These are phyloP conservation scores for Muschampia plurimacula DNA, from an alignment of 2,888 invertebrate genomes.

Conservation along the genomic window DNA sequence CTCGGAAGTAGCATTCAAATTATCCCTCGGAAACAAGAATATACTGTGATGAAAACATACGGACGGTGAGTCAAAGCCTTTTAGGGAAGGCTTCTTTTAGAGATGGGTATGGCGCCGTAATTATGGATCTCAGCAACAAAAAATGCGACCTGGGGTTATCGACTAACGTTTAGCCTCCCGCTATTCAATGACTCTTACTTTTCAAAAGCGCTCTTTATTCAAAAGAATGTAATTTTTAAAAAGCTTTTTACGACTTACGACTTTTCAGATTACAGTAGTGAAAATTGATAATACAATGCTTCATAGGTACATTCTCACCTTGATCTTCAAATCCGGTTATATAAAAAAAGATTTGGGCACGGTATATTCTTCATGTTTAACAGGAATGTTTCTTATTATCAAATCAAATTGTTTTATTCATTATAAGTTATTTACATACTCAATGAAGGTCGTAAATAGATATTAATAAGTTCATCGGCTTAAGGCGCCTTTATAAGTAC, in stretches of 20 bases:
- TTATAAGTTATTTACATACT: too few relatives aligned
- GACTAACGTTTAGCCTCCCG: constrained; percentile 37
- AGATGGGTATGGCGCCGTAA: constrained; percentile 39
- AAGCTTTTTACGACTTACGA: background rate
- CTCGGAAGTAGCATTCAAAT: constrained; percentile 49
- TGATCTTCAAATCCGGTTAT: background rate
- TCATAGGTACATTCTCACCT: background rate
- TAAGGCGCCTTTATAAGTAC: too few relatives aligned
- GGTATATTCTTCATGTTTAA: background rate
- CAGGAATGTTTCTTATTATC: background rate
- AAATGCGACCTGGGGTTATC: constrained; percentile 36
- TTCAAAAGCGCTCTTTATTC: constrained; percentile 32
- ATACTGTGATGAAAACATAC: constrained; percentile 45
- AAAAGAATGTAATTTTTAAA: constrained; percentile 20
- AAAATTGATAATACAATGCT: background rate
- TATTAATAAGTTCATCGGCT: too few relatives aligned
- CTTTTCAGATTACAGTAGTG: background rate
- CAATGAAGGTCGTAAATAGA: too few relatives aligned
- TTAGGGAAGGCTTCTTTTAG: constrained; percentile 44
- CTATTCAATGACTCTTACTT: constrained; percentile 42
- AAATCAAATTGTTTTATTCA: background rate
- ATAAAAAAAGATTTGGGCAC: background rate
- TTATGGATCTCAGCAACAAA: constrained; percentile 40
- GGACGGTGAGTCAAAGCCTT: constrained; percentile 48
- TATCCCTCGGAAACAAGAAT: constrained; percentile 47